Conservation (phyloP, 2,797 vertebrate species). For the Fringilla coelebs region DNA sequence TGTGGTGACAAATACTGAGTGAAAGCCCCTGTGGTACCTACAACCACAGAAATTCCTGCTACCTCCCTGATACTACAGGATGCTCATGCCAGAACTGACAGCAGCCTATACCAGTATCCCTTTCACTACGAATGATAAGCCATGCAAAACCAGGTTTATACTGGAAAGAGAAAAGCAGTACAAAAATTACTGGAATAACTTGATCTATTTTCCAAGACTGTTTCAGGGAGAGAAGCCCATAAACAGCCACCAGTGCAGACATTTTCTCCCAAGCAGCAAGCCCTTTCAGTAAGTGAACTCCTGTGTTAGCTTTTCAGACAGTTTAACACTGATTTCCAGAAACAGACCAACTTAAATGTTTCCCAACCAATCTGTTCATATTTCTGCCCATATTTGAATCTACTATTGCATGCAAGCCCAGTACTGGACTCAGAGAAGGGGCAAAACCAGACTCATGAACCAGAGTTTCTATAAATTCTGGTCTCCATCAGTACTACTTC, state of each 20-base stretch:
- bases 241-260: background rate
- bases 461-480: background rate
- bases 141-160: background rate
- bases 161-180: background rate
- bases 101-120: background rate
- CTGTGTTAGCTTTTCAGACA: background rate
- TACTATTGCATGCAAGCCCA: background rate
- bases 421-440: background rate
- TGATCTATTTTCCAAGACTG: background rate
- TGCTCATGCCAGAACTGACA: background rate
- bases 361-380: background rate
- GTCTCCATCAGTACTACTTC: background rate
- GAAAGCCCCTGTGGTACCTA: background rate
- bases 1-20: fast-evolving
- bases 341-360: background rate
- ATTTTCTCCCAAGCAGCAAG: background rate
- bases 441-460: background rate
- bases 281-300: background rate
- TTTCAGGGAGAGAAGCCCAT: background rate
- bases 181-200: background rate
- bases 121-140: fast-evolving
- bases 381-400: background rate
- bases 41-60: background rate
- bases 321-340: background rate
- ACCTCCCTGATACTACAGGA: background rate